phyloP scores from a whole-genome alignment of 2,797 vertebrate species.

The Acipenser transmontanus region DNA sequence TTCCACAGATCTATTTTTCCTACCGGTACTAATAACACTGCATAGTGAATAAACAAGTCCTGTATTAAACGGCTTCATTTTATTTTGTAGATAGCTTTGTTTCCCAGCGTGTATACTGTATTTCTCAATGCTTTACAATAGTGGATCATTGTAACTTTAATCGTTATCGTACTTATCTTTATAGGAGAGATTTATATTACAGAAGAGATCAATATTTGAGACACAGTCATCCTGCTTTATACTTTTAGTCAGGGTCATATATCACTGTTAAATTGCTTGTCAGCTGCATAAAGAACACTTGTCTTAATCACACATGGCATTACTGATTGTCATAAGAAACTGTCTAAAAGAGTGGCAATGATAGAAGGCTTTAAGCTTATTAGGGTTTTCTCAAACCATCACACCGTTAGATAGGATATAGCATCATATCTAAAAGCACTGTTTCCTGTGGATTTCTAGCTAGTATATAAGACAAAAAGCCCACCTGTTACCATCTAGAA shows the following conservation, averaged over 20 bases:
- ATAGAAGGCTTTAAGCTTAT: slow-evolving; percentile 41
- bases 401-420: slow-evolving; percentile 19
- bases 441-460: neutral
- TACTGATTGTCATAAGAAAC: slow-evolving; percentile 37
- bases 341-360: slow-evolving; percentile 34
- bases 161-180: slow-evolving; percentile 20
- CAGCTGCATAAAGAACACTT: slow-evolving; percentile 26
- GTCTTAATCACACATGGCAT: slow-evolving; percentile 34
- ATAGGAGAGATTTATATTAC: slow-evolving; percentile 19
- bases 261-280: slow-evolving; percentile 19
- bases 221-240: too few species aligned
- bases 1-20: neutral
- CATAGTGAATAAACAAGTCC: neutral
- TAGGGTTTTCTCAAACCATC: slow-evolving; percentile 31
- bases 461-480: neutral
- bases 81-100: slow-evolving; percentile 9
- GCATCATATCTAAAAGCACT: slow-evolving; percentile 16
- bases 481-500: neutral
- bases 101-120: neutral
- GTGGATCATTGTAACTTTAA: slow-evolving; percentile 16
- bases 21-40: neutral
- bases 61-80: neutral
- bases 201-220: too few species aligned
- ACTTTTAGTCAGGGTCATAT: too few species aligned
- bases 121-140: slow-evolving; percentile 12